A percentile compares a stretch with the other conserved stretches of the same genome.
Evolutionary conservation across 2,113 vertebrate genomes (phyloP).

Genomic region (Charina bottae): DNA sequence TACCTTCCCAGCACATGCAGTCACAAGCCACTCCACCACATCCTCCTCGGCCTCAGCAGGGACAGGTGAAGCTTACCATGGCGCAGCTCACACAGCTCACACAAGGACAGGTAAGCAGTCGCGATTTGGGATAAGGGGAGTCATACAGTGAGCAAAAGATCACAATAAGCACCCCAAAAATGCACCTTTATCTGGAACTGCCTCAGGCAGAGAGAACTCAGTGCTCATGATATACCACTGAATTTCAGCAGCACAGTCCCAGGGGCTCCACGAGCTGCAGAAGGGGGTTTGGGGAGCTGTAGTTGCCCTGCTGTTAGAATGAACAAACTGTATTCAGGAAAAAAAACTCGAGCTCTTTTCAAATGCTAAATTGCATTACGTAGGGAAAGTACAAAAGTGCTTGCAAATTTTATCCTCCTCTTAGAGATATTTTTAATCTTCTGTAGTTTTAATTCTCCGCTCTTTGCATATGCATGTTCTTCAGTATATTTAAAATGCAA

Average conservation of each 20-base stretch:
- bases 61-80: conserved; percentile 97
- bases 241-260: background rate
- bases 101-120: conserved; percentile 87
- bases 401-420: background rate
- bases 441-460: background rate
- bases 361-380: background rate
- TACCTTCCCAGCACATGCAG: conserved; percentile 67
- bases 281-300: background rate
- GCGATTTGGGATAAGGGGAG: too few species aligned
- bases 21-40: conserved; percentile 65
- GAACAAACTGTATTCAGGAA: background rate
- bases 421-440: background rate
- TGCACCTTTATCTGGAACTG: background rate
- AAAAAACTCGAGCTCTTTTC: background rate
- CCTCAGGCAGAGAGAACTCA: background rate
- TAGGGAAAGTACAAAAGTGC: background rate
- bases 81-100: conserved; percentile 96
- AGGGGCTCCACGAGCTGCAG: background rate
- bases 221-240: background rate
- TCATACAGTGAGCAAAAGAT: background rate
- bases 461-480: background rate
- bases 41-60: conserved; percentile 87
- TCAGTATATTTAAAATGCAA: too few species aligned
- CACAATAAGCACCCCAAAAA: background rate
- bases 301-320: background rate